Base-by-base conservation (phyloP, 1,140 invertebrate genomes). In the Drosophila ercepeae region DNA sequence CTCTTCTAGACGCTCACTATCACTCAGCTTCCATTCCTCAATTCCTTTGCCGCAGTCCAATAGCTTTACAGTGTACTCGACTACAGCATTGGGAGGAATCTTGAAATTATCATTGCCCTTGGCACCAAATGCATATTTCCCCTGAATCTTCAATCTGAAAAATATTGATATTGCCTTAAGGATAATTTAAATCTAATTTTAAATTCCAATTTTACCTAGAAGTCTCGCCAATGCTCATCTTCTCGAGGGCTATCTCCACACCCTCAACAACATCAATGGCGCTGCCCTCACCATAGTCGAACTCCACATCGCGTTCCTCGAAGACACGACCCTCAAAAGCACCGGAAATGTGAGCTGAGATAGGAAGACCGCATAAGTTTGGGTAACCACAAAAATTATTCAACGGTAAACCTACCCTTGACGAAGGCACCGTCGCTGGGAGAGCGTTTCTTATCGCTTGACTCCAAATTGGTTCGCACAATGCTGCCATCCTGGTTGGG, bases 281-380 rank as follows among this genome's bases (percentile, higher is more conserved):
- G 50, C 92, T 93, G 14, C 96, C 97, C 92, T 99, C 98, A 0
- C 98, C 98, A n/a, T 99, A 92, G 29, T 92, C 91, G 91, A 99
- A 99, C 39, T 94, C 93, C 0, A 98, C 93, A 70, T 97, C 95
- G 78, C 96, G 93, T 27, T 97, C 95, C 46, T 95, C 94, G 92
- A 98, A 97, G 4, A 94, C 91, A 57, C 91, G 91, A 0, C 92
- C 95, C 42, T 95, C 92, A 75, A 94, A 94, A 74, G 92, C 93
- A 29, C 97, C 98, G 84, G 94, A 93, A 54, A 98, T 83, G 79
- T 97, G 95, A 65, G 98, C 97, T 97, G 25, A 2, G 39, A 65
- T 21, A 39, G 11, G n/a, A 8, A 25, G 53, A 70, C 72, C 78
- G 68, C 52, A 75, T 69, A 7, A 53, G 67, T 18, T 32, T 39